Evolutionary conservation across 2,797 vertebrate species (phyloP).

Genomic region (Etheostoma perlongum): DNA sequence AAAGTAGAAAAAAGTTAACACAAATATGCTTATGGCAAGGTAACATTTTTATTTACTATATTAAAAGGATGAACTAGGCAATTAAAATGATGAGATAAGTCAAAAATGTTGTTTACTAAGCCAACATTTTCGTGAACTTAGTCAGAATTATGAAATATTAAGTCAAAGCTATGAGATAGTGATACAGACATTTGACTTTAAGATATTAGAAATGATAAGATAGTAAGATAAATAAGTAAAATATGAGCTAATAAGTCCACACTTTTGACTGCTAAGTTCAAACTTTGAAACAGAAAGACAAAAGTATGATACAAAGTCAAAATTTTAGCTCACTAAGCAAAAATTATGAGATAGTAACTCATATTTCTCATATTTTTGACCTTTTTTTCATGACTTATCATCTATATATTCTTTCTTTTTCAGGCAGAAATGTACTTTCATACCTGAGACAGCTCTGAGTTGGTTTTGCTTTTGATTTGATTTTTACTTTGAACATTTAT

Average conservation of each 20-base stretch:
- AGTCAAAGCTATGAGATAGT: neutral
- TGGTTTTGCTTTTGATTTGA: constrained; percentile 1
- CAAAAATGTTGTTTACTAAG: neutral
- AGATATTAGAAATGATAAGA: neutral
- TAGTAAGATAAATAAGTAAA: too few relatives aligned
- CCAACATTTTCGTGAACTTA: neutral
- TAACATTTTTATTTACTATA: neutral
- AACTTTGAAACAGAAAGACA: neutral
- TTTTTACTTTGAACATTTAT: constrained; percentile 3
- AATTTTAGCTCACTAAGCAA: neutral
- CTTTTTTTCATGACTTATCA: neutral
- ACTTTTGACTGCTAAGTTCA: neutral
- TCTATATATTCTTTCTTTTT: neutral
- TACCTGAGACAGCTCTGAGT: neutral
- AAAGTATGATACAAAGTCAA: neutral
- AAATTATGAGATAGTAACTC: neutral
- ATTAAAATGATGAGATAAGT: neutral
- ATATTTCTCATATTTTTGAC: neutral
- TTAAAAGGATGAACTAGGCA: neutral
- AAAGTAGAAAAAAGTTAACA: neutral
- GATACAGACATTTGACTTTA: neutral
- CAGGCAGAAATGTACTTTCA: neutral
- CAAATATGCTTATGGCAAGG: neutral
- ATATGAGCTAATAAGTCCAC: neutral
- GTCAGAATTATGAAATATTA: neutral